Conservation (phyloP, 2,113 vertebrate genomes). For the Siniperca knerii region DNA sequence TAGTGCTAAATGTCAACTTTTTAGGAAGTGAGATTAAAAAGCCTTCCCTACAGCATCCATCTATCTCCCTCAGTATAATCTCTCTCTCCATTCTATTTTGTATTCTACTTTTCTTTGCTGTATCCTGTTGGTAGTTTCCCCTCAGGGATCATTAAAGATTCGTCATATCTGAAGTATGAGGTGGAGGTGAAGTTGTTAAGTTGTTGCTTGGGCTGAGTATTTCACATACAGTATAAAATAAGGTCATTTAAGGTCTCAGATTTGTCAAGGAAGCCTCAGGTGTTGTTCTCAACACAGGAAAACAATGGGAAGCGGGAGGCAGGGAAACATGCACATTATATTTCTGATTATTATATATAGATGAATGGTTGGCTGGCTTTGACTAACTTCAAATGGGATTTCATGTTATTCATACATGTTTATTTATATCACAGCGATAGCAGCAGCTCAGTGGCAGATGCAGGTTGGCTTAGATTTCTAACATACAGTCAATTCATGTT, state of each 20-base stretch:
- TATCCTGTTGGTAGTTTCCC: conserved; percentile 11
- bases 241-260: background rate
- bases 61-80: background rate
- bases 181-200: conserved; percentile 39
- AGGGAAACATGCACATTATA: conserved; percentile 27
- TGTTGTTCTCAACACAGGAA: conserved; percentile 22
- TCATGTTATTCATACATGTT: conserved; percentile 14
- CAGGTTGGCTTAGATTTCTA: background rate
- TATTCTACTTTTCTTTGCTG: background rate
- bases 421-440: conserved; percentile 17
- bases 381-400: conserved; percentile 41
- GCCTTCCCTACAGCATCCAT: background rate
- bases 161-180: conserved; percentile 30
- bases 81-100: background rate
- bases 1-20: background rate
- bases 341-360: conserved; percentile 22
- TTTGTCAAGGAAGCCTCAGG: conserved; percentile 41
- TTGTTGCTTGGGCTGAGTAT: conserved; percentile 10
- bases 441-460: conserved; percentile 2
- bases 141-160: conserved; percentile 40
- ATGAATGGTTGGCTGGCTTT: conserved; percentile 20
- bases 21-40: background rate
- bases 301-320: conserved; percentile 18
- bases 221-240: conserved; percentile 4
- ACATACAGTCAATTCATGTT: background rate